Evolutionary conservation across 1,140 invertebrate species (phyloP).

Genomic region (Campodea augens): DNA sequence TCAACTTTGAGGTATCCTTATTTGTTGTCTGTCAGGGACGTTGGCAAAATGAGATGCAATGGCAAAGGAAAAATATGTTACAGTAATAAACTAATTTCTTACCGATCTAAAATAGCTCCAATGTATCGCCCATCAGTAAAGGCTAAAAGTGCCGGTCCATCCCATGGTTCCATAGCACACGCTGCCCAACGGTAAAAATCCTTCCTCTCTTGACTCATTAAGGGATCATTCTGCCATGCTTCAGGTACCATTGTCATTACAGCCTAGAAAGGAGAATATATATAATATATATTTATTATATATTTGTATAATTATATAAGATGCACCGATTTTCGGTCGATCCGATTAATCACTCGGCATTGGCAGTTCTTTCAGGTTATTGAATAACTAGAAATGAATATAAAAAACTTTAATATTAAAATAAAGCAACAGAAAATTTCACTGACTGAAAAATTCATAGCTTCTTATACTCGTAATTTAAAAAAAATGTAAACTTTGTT

Average conservation of each 20-base stretch:
- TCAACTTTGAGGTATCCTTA: too few species aligned
- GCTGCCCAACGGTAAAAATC: constrained; percentile 95
- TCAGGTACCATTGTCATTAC: constrained; percentile 99
- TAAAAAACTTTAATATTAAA: neutral
- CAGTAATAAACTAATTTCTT: neutral
- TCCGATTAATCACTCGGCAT: too few species aligned
- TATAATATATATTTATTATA: too few species aligned
- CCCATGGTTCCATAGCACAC: constrained; percentile 98
- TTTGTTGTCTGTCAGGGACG: neutral
- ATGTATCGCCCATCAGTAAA: constrained; percentile 98
- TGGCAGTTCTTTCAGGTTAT: too few species aligned
- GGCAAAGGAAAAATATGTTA: neutral
- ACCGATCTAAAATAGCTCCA: constrained; percentile 65
- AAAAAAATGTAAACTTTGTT: too few species aligned
- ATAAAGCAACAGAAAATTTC: too few species aligned
- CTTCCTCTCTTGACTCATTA: constrained; percentile 79
- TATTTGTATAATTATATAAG: too few species aligned
- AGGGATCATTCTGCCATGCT: constrained; percentile 92
- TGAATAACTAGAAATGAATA: neutral
- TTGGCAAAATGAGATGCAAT: neutral
- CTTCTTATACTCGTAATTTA: too few species aligned
- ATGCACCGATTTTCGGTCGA: too few species aligned
- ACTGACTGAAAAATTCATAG: too few species aligned
- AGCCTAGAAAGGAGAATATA: constrained; percentile 35
- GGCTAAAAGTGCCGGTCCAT: constrained; percentile 86